Evolutionary conservation across 2,888 invertebrate genomes (phyloP).

Genomic region (Rapana venosa): DNA sequence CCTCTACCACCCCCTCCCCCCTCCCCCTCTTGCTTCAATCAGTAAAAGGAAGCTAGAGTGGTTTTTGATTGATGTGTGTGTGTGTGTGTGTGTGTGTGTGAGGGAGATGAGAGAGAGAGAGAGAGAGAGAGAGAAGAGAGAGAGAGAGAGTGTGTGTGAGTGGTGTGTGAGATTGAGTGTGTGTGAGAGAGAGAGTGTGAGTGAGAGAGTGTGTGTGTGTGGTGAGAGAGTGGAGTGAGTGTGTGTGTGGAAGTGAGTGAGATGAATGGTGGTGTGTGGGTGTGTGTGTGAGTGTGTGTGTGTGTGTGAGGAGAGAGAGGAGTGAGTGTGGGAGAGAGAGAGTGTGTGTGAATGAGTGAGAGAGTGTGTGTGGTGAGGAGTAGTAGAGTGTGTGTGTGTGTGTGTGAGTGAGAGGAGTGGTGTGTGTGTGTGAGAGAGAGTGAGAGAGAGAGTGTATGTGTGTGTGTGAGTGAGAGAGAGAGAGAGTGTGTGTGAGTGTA

Average conservation of each 20-base stretch:
- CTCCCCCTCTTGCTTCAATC: too few relatives aligned
- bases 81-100: neutral
- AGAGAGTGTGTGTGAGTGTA: too few relatives aligned
- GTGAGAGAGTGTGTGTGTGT: neutral
- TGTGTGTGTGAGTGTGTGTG: neutral
- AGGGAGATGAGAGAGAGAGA: neutral
- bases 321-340: conserved; percentile 11
- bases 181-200: neutral
- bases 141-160: neutral
- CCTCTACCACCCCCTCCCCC: too few relatives aligned
- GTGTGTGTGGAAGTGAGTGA: neutral
- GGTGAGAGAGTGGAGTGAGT: neutral
- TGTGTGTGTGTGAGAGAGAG: too few relatives aligned
- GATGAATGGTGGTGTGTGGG: neutral
- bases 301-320: neutral
- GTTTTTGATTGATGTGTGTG: neutral
- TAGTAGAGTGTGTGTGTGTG: neutral
- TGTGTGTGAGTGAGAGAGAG: too few relatives aligned
- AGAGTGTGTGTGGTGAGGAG: too few relatives aligned
- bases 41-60: too few relatives aligned
- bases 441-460: too few relatives aligned
- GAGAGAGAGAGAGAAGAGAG: neutral
- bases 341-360: neutral
- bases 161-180: neutral
- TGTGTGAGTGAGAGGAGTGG: neutral